Base-by-base conservation (phyloP, 2,797 vertebrate genomes). In the Melanitta fusca region DNA sequence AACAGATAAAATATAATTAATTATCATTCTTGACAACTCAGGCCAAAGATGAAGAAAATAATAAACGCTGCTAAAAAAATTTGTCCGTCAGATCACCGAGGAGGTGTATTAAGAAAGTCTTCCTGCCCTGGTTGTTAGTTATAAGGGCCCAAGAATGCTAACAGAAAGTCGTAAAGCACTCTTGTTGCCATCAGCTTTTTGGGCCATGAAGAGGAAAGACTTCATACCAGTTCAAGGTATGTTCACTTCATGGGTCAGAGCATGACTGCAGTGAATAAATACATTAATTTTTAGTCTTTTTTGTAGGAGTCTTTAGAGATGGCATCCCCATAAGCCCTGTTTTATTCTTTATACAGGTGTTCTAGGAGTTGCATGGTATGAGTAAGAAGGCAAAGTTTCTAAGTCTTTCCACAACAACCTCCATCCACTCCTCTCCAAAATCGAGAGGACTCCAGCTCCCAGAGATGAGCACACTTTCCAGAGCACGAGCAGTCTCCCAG, bases 1-100 rank as follows among this genome's bases (percentile, higher is more conserved):
- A 94, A 90, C n/a, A 88, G 77, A 62, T 83, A 96, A 95, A 97
- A 77, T 81, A 88, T 88, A 80, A 94, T 95, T 95, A 94, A 95
- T 93, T 95, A 90, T 56, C 53, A 53, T 86, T 69, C 70, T 92
- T 57, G 88, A 14, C 22, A 92, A 45, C 79, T 88, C 82, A 60
- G 70, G 77, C 56, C 66, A 77, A 88, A 95, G 66, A 91, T 53
- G 73, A 92, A 83, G 87, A 90, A 93, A 96, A 93, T 80, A 91
- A 92, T 81, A 90, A 89, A 90, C 82, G 68, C 89, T 93, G 41
- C 38, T 95, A 77, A 96, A 88, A 87, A 87, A 88, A 70, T 72
- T 88, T 92, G 24, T 30, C n/a, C 61, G 65, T 94, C 38, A 89
- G 54, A 69, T 93, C 65, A 75, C 25, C 18, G 32, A 4, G 32